Conservation (phyloP, 2,797 vertebrate genomes). For the Phylloscopus collybita region DNA sequence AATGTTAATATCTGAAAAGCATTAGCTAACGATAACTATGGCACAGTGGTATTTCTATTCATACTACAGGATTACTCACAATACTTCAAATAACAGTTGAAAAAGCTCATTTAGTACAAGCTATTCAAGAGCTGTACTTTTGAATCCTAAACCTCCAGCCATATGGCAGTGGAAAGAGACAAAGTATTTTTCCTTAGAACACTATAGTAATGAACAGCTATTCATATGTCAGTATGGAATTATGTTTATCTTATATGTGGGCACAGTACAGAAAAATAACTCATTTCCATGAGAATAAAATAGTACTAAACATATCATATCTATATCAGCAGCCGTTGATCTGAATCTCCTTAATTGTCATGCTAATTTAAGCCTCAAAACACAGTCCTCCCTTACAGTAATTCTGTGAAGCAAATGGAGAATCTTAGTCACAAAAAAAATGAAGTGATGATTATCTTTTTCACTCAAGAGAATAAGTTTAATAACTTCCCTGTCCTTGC, state of each 20-base stretch:
- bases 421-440: conserved; percentile 38
- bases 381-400: conserved; percentile 19
- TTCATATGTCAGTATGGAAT: conserved; percentile 27
- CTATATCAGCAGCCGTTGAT: conserved; percentile 52
- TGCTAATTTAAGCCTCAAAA: conserved; percentile 52
- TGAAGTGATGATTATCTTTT: conserved; percentile 54
- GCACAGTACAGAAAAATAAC: conserved; percentile 50
- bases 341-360: conserved; percentile 55
- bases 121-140: conserved; percentile 11
- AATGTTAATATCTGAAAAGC: conserved; percentile 16
- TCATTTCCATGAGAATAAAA: conserved; percentile 61
- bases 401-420: conserved; percentile 44
- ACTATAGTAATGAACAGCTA: conserved; percentile 34
- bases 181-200: conserved; percentile 6
- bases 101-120: conserved; percentile 45
- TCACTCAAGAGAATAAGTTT: conserved; percentile 52
- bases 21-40: background rate
- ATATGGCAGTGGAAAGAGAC: background rate
- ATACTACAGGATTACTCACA: conserved; percentile 18
- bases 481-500: conserved; percentile 20
- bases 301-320: conserved; percentile 36
- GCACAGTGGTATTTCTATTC: conserved; percentile 15
- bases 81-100: conserved; percentile 28
- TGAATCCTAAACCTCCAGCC: conserved; percentile 24
- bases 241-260: conserved; percentile 50